Base-by-base conservation (phyloP, 2,113 vertebrate genomes). In the Oceanodroma tethys region DNA sequence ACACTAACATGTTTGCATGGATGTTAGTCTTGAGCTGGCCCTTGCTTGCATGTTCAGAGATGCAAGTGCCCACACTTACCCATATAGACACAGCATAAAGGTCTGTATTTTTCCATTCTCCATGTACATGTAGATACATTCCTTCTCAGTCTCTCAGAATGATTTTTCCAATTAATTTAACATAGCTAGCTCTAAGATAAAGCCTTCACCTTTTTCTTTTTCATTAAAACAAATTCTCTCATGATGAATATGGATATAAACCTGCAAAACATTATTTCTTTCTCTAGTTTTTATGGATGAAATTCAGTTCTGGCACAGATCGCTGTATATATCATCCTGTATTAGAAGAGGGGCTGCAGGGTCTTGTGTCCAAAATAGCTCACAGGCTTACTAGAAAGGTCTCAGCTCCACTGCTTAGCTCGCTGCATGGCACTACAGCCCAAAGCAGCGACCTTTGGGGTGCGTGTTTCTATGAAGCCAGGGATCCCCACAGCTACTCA, bases 231-330 rank as follows among this genome's bases (percentile, higher is more conserved):
- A 79, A 91, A 65, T 65, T 84, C 34, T 72, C 27, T 87, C 42
- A 36, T 42, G 45, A 84, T 91, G 88, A 89, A 94, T 93, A 83
- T 66, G 79, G 32, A 88, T 72, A 67, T 52, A 78, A 94, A 93
- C 83, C 52, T 93, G 91, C 52, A 91, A 93, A 89, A 8, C 22
- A 91, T 93, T 83, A 76, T 50, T 90, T 74, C 47, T 78, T 86
- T 59, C 40, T 78, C 52, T 81, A 34, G 47, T 67, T 60, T 86
- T 88, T 45, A 56, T 10, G 40, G 43, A 43, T 29, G 19, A 92
- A 83, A 72, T 74, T 86, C 72, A 47, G 6, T 47, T 81, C 68
- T 97, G 68, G 40, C 73, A 79, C 80, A 87, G 86, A 86, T 32
- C n/a, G 59, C 16, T 70, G 21, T 23, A 20, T 47, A 29, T 93